Evolutionary conservation across 2,888 invertebrate genomes (phyloP), one percentile per base, ranked within the genome.

Genomic region (Lithophane semibrunnea): DNA sequence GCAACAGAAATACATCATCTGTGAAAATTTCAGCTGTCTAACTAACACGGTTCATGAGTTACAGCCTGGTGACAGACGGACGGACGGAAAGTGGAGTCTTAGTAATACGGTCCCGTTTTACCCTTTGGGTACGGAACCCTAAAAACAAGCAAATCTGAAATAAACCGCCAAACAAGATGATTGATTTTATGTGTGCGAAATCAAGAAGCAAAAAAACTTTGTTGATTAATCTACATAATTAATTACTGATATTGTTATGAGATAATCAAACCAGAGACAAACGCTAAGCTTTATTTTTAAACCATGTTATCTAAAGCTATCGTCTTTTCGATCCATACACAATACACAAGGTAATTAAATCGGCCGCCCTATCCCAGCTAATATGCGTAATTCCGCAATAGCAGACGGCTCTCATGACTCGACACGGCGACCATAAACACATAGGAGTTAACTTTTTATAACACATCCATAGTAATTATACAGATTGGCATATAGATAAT

Each of bases 401-500:
- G 73, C 74, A 73, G 60, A 52, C 79, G 68, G 69, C 80, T 83
- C 76, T 85, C 85, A 83, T 80, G 68, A 63, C 73, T 70, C 66
- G 44, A 77, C 77, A 54, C 74, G 77, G 76, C 61, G 72, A 73
- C 71, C 77, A 85, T 81, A 84, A 84, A 84, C 83, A 84, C 75
- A 79, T 90, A 87, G 87, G 87, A 85, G 89, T 88, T 68, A 76
- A 81, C 83, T 89, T 86, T 85, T 89, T 87, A 86, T 88, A 88
- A 86, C 86, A 86, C 88, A 88, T 83, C 84, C 84, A 85, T 90
- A 91, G 91, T 92, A 93, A 94, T 93, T 92, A 93, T 90, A 92
- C 87, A 91, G 92, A 93, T 93, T 90, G 91, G 86, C 88, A 85
- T 91, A 90, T 86, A 92, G 91, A 93, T 94, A 93, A 94, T 94